Evolutionary conservation across 1,140 invertebrate species (phyloP), one percentile per base, ranked within the genome.

Genomic region (Diplogasteroides magnus): DNA sequence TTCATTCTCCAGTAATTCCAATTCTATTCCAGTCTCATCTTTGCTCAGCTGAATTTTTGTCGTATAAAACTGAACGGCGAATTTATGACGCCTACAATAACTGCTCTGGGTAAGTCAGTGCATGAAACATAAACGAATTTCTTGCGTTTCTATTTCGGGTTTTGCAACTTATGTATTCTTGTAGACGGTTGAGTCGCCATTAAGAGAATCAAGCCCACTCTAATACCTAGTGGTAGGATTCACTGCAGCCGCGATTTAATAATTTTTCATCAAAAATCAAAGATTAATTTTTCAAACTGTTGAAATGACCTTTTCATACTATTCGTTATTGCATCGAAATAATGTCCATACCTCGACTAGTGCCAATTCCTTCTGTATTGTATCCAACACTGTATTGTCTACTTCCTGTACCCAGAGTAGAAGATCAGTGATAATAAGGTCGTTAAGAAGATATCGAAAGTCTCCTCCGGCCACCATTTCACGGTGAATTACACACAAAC

Each of bases 381-480:
- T 14, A 2, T 31, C 26, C 2, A 67, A 13, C 1, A 67, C 57
- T 2, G 57, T 56, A 6, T 60, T 37, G 6, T 60, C n/a, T 26
- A 31, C 59, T n/a, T 27, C 31, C 31, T 72, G 70, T 26, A 67
- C 31, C 70, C 70, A 72, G 27, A 72, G 27, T 23, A 72, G 68
- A 31, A 62, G 61, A 29, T 72, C 70, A 26, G 70, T 67, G 6
- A 72, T 56, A 29, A 67, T 26, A 3, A 72, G 29, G 32, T 72
- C 70, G 28, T 72, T 72, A 11, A 67, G 55, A 56, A 72, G 68
- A 28, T 72, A 72, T 11, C 61, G 70, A 31, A 72, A 72, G 2
- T 72, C 70, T 23, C 64, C 58, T 1, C 64, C 55, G 14, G 27
- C 31, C 29, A 67, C 67, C 67, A 72, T 61, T 48, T 57, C 62